A percentile compares a stretch with the other conserved stretches of the same genome.
Evolutionary conservation across 2,888 invertebrate species (phyloP).

Genomic region (Pterostichus niger): DNA sequence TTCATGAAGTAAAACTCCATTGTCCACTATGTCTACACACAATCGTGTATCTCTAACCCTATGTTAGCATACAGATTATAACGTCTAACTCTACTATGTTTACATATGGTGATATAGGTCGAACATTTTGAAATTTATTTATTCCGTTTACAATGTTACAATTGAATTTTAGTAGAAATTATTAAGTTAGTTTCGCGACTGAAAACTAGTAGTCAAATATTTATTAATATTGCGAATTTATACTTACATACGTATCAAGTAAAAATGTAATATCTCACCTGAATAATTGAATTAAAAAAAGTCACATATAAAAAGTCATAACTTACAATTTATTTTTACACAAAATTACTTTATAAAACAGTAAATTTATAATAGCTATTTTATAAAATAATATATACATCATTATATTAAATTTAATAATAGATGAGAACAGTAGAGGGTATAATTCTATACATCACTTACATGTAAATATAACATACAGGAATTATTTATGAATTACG

Average conservation of each 20-base stretch:
- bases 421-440: slow-evolving; percentile 45
- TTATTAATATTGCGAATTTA: no score
- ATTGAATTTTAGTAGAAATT: no score
- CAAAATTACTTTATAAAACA: slow-evolving; percentile 65
- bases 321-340: slow-evolving; percentile 61
- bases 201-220: no score
- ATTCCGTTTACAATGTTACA: no score
- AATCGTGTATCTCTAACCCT: no score
- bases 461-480: slow-evolving; percentile 51
- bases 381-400: slow-evolving; percentile 66
- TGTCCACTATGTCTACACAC: no score
- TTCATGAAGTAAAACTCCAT: no score
- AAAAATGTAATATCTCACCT: not conserved
- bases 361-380: slow-evolving; percentile 52
- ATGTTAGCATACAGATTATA: no score
- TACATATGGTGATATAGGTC: no score
- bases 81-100: no score
- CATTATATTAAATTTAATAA: slow-evolving; percentile 49
- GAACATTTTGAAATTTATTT: no score
- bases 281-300: slow-evolving; percentile 4
- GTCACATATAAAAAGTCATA: slow-evolving; percentile 35
- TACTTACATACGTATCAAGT: not conserved
- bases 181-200: no score
- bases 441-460: slow-evolving; percentile 60
- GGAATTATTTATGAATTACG: slow-evolving; percentile 56